Evolutionary conservation across 2,113 vertebrate genomes (phyloP).

Genomic region (Phrynocephalus versicolor): DNA sequence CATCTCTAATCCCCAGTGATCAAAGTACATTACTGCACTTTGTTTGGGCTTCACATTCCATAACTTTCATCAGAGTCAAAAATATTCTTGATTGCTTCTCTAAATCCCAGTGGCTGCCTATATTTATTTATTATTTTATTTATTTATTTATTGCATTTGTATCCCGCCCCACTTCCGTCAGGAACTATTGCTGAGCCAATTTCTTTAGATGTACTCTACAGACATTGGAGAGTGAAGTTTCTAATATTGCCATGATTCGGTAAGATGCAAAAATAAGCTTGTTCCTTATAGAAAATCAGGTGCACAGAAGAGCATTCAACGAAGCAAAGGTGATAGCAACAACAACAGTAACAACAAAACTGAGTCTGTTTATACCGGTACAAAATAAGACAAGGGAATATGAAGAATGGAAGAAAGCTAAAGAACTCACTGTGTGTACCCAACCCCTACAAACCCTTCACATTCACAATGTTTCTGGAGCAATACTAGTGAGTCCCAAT

Average conservation of each 20-base stretch:
- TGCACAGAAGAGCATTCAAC: not conserved
- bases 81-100: not conserved
- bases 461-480: not conserved
- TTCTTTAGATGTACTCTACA: not conserved
- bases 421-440: not conserved
- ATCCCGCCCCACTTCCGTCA: no score
- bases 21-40: conserved; percentile 3
- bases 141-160: no score
- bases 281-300: not conserved
- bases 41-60: not conserved
- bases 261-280: not conserved
- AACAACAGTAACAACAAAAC: no score
- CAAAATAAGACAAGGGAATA: not conserved
- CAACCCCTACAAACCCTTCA: not conserved
- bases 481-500: not conserved
- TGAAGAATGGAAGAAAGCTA: not conserved
- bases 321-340: not conserved
- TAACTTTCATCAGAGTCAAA: not conserved
- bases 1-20: conserved; percentile 2
- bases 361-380: not conserved
- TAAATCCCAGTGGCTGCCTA: not conserved
- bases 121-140: no score
- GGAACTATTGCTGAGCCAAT: not conserved
- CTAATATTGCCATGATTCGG: not conserved
- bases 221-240: not conserved